These are phyloP conservation scores for Borostomias antarcticus DNA, from an alignment of 2,797 vertebrate genomes.

Conservation along the genomic window DNA sequence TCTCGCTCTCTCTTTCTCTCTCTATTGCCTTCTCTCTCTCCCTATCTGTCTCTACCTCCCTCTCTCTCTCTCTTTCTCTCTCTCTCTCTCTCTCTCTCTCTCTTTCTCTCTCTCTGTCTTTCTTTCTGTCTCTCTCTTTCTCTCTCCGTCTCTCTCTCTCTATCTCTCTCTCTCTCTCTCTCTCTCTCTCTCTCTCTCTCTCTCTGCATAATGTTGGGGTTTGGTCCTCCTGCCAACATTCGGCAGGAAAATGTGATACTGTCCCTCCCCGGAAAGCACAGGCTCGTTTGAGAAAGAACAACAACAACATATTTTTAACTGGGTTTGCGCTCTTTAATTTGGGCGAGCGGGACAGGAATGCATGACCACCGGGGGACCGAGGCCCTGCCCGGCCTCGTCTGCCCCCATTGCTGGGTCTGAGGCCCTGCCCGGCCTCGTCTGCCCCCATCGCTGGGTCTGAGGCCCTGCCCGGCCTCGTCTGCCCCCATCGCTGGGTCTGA, in stretches of 20 bases:
- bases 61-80: not conserved
- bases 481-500: too few species aligned
- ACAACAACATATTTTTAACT: conserved; percentile 69
- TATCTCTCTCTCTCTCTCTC: conserved; percentile 46
- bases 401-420: too few species aligned
- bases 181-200: conserved; percentile 10
- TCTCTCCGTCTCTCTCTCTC: conserved; percentile 1
- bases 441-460: too few species aligned
- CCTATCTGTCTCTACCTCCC: not conserved
- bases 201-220: too few species aligned
- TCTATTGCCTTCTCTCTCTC: not conserved
- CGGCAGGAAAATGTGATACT: conserved; percentile 62
- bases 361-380: too few species aligned
- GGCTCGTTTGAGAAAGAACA: conserved; percentile 44
- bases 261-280: conserved; percentile 50
- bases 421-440: too few species aligned
- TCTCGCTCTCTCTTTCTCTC: not conserved
- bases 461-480: too few species aligned
- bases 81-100: not conserved
- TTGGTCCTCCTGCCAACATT: conserved; percentile 54
- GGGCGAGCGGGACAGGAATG: conserved; percentile 67
- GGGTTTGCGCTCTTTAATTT: conserved; percentile 72
- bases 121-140: too few species aligned
- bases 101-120: not conserved
- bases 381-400: too few species aligned